A percentile compares a stretch with the other conserved stretches of the same genome.
Conservation (phyloP, 2,113 vertebrate genomes). For the Plestiodon gilberti region DNA sequence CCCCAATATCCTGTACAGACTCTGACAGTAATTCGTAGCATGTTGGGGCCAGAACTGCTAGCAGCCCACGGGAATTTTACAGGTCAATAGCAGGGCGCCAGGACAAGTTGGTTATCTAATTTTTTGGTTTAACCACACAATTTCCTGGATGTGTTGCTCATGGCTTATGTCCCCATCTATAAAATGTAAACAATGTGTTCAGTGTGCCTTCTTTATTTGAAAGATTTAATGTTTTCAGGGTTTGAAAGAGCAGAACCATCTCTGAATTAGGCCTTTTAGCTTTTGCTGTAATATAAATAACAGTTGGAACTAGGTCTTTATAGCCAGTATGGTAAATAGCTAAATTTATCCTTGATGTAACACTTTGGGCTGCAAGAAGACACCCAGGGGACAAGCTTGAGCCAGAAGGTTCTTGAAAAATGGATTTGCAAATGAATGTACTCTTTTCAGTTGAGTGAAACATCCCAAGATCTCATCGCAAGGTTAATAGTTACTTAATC, state of each 20-base stretch:
- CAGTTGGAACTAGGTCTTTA: slow-evolving; percentile 6
- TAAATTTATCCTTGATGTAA: slow-evolving; percentile 49
- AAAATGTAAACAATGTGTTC: neutral
- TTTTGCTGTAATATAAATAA: slow-evolving; percentile 15
- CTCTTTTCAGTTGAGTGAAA: slow-evolving; percentile 49
- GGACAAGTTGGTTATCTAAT: neutral
- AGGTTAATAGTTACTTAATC: slow-evolving; percentile 61
- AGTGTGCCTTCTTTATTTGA: neutral
- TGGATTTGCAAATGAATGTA: slow-evolving; percentile 55
- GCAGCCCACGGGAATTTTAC: no score
- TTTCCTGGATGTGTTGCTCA: neutral
- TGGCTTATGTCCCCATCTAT: neutral
- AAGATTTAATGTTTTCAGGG: neutral
- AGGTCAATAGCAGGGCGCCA: neutral
- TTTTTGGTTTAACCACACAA: neutral
- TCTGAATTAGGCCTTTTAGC: slow-evolving; percentile 23
- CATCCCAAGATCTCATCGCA: slow-evolving; percentile 59
- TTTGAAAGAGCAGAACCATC: neutral
- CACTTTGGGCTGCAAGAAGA: slow-evolving; percentile 50
- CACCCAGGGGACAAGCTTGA: slow-evolving; percentile 43
- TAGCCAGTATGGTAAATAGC: slow-evolving; percentile 15
- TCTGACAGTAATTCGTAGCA: neutral
- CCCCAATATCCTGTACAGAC: neutral
- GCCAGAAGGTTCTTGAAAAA: slow-evolving; percentile 37
- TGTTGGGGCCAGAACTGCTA: neutral